Conservation (phyloP, 2,888 invertebrate genomes). For the Andricus quercusramuli region DNA sequence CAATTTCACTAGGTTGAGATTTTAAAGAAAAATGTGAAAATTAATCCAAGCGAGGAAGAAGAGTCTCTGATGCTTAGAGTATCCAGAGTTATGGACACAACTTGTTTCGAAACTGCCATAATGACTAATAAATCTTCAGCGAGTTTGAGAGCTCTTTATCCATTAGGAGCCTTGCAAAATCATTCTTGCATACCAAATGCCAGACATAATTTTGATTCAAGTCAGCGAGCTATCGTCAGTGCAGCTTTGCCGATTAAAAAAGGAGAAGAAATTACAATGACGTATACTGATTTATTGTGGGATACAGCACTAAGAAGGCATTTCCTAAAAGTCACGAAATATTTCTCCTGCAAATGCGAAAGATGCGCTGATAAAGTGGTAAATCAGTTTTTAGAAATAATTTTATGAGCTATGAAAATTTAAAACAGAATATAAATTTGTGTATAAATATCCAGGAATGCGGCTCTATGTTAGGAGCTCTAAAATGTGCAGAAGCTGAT, state of each 20-base stretch:
- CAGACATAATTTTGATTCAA: constrained; percentile 82
- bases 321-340: constrained; percentile 84
- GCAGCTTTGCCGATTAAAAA: constrained; percentile 82
- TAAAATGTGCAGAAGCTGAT: constrained; percentile 80
- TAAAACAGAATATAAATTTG: not conserved
- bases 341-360: constrained; percentile 84
- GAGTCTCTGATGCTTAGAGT: constrained; percentile 81
- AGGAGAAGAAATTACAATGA: constrained; percentile 84
- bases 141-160: constrained; percentile 84
- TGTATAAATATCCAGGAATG: constrained; percentile 79
- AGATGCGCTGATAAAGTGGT: constrained; percentile 84
- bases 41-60: constrained; percentile 81
- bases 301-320: constrained; percentile 83
- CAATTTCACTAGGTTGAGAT: constrained; percentile 54
- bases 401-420: not conserved
- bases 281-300: constrained; percentile 85
- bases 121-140: constrained; percentile 73
- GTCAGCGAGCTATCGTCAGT: constrained; percentile 82
- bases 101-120: constrained; percentile 84
- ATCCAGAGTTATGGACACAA: constrained; percentile 84
- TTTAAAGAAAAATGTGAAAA: constrained; percentile 79
- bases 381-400: constrained; percentile 44
- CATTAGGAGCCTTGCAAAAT: constrained; percentile 85
- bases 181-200: constrained; percentile 86
- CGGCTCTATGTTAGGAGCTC: constrained; percentile 81